Base-by-base conservation (phyloP, 1,140 invertebrate genomes). In the Antheraea pernyi region DNA sequence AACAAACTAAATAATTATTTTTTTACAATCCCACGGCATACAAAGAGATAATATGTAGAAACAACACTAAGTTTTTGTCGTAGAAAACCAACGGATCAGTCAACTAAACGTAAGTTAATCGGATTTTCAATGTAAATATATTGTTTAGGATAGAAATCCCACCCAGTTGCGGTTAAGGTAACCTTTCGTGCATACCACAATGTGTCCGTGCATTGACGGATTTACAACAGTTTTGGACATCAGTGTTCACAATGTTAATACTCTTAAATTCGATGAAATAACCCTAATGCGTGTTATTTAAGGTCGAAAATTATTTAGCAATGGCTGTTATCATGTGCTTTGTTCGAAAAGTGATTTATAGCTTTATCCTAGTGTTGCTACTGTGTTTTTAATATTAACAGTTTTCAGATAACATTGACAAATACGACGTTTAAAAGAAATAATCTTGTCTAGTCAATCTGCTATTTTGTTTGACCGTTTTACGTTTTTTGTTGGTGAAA, bases 71-170 rank as follows among this genome's bases (percentile, higher is more conserved):
- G 36, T 30, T 69, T 30, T 69, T 69, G 68, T 59, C 68, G 39
- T 36, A 48, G 19, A 30, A 58, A 46, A 84, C 81, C 80, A 81
- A 76, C 75, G 68, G 69, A 73, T 74, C 69, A 75, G 76, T 74
- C 78, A 60, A 75, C 65, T 60, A 75, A 80, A 82, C 76, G 74
- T 76, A 81, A 82, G 80, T 79, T 85, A 85, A 88, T 86, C 82
- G 81, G 82, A 84, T 86, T 85, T 82, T 80, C 83, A 78, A 84
- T 83, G 84, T 85, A 84, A 86, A 82, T 79, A 74, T 84, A 81
- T 83, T 84, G 80, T 85, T 80, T 36, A 53, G 60, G 70, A 72
- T 73, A 72, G 70, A 81, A 85, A 85, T 87, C 80, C 83, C 78
- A 80, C 80, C 80, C 80, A 77, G 80, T 80, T 83, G 81, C 75